A percentile compares a stretch with the other conserved stretches of the same genome.
Conservation (phyloP, 2,113 vertebrate genomes). For the Nerophis lumbriciformis region DNA sequence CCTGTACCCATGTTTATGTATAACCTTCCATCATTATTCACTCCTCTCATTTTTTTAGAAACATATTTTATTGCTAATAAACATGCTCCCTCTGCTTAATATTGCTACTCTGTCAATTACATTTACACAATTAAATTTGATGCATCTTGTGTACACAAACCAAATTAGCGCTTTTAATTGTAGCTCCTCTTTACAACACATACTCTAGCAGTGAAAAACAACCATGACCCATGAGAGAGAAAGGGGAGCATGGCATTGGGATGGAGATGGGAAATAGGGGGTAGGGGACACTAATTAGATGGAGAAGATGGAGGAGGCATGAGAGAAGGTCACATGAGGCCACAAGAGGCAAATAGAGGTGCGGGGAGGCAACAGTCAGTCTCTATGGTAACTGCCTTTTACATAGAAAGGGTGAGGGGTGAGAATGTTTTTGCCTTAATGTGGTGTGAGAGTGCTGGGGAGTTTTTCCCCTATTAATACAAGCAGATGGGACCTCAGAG, state of each 20-base stretch:
- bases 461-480: constrained; percentile 18
- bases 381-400: constrained; percentile 70
- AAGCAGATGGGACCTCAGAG: constrained; percentile 48
- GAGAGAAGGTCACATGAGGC: constrained; percentile 43
- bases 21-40: too few relatives aligned
- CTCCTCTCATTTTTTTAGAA: background rate
- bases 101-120: background rate
- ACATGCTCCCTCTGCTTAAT: background rate
- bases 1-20: too few relatives aligned
- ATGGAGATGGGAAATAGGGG: background rate
- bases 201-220: constrained; percentile 3
- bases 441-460: constrained; percentile 8
- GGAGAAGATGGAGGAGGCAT: constrained; percentile 26
- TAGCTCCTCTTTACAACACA: constrained; percentile 11
- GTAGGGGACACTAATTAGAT: constrained; percentile 26
- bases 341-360: constrained; percentile 39
- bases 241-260: constrained; percentile 7
- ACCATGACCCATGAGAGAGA: background rate
- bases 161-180: constrained; percentile 11
- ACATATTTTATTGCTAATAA: background rate
- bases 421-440: constrained; percentile 47
- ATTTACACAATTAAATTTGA: background rate
- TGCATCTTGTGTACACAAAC: background rate
- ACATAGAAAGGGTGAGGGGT: constrained; percentile 60
- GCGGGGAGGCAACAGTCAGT: constrained; percentile 53